Base-by-base conservation (phyloP, 2,113 vertebrate species). In the Zosterops borbonicus region DNA sequence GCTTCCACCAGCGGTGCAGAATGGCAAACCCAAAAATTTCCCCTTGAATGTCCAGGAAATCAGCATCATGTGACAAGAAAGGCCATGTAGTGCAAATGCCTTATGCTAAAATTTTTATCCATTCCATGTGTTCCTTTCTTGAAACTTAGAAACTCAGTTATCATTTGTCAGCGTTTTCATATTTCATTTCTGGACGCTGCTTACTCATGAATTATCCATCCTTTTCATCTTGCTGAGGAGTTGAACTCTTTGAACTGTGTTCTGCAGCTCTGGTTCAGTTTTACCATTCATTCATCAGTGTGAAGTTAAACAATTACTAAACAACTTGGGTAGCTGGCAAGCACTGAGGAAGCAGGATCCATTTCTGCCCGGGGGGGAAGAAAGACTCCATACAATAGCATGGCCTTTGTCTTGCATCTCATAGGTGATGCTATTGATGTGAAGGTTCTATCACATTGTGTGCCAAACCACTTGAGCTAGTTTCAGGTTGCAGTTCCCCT, bases 311-410 rank as follows among this genome's bases (percentile, higher is more conserved):
- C 73, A 94, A 93, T 96, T 87, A 84, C 90, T 71, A 64, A 92
- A 90, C 41, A 93, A 84, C 83, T 93, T 31, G 88, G 76, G 94
- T 89, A 96, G 92, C 92, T 96, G 92, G 95, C 93, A 93, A 87
- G 88, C 75, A 49, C 68, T 3, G 58, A 89, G 86, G 89, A 71
- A 93, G 88, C 77, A 71, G 80, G 89, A 95, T 97, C 86, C 69
- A 84, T 95, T 97, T 96, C 96, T 96, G 94, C 95, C 95, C 22
- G 28, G 83, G 71, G 77, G 94, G 93, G 88, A 77, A 93, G 86
- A 92, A 95, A 89, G 31, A 24, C 91, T 93, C 94, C 73, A 9
- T 49, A 82, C 83, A 93, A 96, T 82, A 94, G 65, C 92, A 21
- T 12, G 53, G 92, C 73, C 83, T 96, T 97, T 93, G 94, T 89